A percentile compares a stretch with the other conserved stretches of the same genome.
phyloP scores from a whole-genome alignment of 2,113 vertebrate species.

The Sarotherodon lohbergeri region DNA sequence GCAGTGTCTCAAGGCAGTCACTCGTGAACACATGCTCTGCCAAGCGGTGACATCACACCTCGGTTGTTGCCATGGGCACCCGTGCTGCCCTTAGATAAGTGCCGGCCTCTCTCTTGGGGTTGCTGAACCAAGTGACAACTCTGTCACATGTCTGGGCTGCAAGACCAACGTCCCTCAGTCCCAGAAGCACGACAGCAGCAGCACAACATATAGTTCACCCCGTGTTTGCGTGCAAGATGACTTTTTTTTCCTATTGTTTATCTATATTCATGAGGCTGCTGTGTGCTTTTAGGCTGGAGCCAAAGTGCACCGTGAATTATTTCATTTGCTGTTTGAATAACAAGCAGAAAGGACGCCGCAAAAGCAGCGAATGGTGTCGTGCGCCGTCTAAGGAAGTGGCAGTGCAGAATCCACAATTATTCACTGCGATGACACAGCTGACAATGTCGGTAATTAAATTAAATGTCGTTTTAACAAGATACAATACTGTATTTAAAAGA shows the following conservation, averaged over 20 bases:
- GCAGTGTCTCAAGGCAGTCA: slow-evolving; percentile 32
- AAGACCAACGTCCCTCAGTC: slow-evolving; percentile 8
- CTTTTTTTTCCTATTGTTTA: slow-evolving; percentile 1
- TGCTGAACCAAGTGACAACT: slow-evolving; percentile 49
- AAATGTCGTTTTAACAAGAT: slow-evolving; percentile 43
- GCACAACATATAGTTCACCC: neutral
- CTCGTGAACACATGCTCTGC: slow-evolving; percentile 59
- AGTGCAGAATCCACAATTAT: neutral
- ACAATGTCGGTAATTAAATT: slow-evolving; percentile 40
- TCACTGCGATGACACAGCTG: slow-evolving; percentile 13
- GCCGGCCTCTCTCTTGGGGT: slow-evolving; percentile 36
- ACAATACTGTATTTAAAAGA: slow-evolving; percentile 53
- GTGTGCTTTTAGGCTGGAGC: neutral
- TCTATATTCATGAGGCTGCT: slow-evolving; percentile 36
- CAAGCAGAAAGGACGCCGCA: neutral
- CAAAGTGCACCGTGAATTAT: slow-evolving; percentile 24
- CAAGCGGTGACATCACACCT: slow-evolving; percentile 62
- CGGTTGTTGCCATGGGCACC: slow-evolving; percentile 62
- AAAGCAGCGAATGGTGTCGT: neutral
- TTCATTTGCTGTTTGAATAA: slow-evolving; percentile 17
- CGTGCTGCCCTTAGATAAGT: slow-evolving; percentile 60
- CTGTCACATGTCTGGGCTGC: slow-evolving; percentile 47
- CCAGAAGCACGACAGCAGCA: neutral
- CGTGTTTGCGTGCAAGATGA: slow-evolving; percentile 24
- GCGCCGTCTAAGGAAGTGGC: neutral